Base-by-base conservation (phyloP, 2,888 invertebrate genomes). In the Drosophila sordidula region DNA sequence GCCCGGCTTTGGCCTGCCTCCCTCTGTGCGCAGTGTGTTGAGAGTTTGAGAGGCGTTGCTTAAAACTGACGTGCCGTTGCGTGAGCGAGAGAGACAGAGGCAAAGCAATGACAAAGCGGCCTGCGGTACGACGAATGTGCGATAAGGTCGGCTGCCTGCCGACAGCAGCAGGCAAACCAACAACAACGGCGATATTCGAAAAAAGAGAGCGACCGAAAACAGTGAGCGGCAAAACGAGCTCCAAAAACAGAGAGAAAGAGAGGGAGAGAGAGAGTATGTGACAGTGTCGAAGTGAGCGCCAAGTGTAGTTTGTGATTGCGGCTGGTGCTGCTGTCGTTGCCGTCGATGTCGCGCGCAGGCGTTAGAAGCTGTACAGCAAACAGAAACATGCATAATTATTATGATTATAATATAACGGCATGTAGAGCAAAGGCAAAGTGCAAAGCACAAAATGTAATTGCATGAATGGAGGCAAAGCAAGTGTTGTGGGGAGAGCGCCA, bases 21-120 rank as follows among this genome's bases (percentile, higher is more conserved):
- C 65, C 66, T 61, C 54, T 39, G 56, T 69, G 39, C 55, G 77
- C 55, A 65, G 61, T 45, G 29, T 45, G 32, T 49, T 54, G 55
- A 47, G 55, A 50, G 55, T 68, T 78, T 69, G 72, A 88, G 87
- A 89, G 85, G 85, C 85, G 85, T 86, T 79, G 85, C 85, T 89
- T 87, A 84, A 87, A 89, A 72, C 55, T 34, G 68, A 58, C 61
- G 65, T 57, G 64, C 52, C 52, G 66, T 49, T 64, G 34, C 36
- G 51, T 67, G 66, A 47, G 84, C 71, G 70, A 74, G 78, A 52
- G 63, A 52, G 65, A 64, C 65, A 73, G 34, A 68, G 63, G 25
- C 52, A 72, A 42, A 73, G 49, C 3, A 59, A 39, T 64, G 62
- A 45, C 44, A 63, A 50, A 44, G 55, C 54, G 39, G 41, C 54